Percentiles rank a stretch among this genome's conserved stretches.
Evolutionary conservation across 1,140 invertebrate species (phyloP).

Genomic region (Lithobius niger): DNA sequence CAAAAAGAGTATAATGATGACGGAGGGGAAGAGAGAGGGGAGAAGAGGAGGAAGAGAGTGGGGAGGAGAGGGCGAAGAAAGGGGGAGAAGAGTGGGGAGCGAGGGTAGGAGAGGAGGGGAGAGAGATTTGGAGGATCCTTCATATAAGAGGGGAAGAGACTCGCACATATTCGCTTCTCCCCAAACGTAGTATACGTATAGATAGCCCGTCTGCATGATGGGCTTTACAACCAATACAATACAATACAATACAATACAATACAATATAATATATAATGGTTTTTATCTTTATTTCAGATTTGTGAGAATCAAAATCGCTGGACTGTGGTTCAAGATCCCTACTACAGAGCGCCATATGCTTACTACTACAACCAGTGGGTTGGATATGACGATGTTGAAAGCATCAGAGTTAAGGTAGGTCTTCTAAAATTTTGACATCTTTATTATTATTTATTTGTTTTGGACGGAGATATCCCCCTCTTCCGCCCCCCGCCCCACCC

Average conservation of each 20-base stretch:
- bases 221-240: too few relatives aligned
- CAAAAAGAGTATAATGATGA: too few relatives aligned
- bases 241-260: slow-evolving; percentile 4
- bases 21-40: too few relatives aligned
- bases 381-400: slow-evolving; percentile 53
- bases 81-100: too few relatives aligned
- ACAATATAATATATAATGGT: not conserved
- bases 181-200: too few relatives aligned
- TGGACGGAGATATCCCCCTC: not conserved
- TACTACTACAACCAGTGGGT: slow-evolving; percentile 52
- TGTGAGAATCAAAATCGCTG: slow-evolving; percentile 48
- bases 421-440: not conserved
- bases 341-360: slow-evolving; percentile 48
- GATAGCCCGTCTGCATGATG: too few relatives aligned
- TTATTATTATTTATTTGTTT: not conserved
- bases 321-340: slow-evolving; percentile 37
- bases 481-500: not conserved
- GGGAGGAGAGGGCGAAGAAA: too few relatives aligned
- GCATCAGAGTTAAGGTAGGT: slow-evolving; percentile 45
- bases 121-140: too few relatives aligned
- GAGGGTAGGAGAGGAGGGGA: too few relatives aligned
- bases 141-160: too few relatives aligned
- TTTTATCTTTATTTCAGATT: slow-evolving; percentile 51
- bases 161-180: too few relatives aligned
- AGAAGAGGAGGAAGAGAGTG: too few relatives aligned